Base-by-base conservation (phyloP, 2,888 invertebrate genomes). In the Barypeithes pellucidus region DNA sequence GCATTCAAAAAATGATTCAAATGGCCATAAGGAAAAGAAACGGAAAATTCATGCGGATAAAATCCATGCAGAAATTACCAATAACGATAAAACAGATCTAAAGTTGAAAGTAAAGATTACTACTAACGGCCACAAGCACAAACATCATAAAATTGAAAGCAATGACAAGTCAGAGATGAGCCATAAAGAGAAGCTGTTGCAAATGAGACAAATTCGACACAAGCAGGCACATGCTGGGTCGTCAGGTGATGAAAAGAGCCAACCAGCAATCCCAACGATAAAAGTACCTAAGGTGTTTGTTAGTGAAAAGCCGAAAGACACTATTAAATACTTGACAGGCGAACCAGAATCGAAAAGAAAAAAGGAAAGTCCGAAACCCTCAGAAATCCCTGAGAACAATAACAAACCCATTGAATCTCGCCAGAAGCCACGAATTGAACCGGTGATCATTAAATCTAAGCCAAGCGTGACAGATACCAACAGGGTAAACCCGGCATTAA, bases 71-170 rank as follows among this genome's bases (percentile, higher is more conserved):
- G 89, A 89, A 78, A 89, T 89, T 59, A 85, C 86, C 2, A 82
- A 84, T 3, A 85, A 83, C 67, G 87, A 89, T 71, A 87, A 87
- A 18, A 83, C 87, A 18, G 87, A 87, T 71, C 80, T 88, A 3
- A 89, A 89, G 77, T 84, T 89, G 80, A 89, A 89, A 78, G 88
- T 89, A 3, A 89, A 89, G 79, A 85, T 89, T 36, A 85, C 85
- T 1, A 84, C 82, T 78, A 87, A 86, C 75, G 85, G 85, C 0
- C 86, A 86, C 76, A 86, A 85, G 76, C 86, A 86, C 75, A 86
- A 85, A 77, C 85, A 86, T 75, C 84, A 84, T 73, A 85, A 83
- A 65, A 75, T 72, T 16, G 78, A 78, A 24, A 77, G 72, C 43
- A 77, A 62, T 43, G 43, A 54, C 16, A 71, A 71, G 18, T 66